Conservation (phyloP, 2,888 invertebrate genomes). For the Syrista parreyssii region DNA sequence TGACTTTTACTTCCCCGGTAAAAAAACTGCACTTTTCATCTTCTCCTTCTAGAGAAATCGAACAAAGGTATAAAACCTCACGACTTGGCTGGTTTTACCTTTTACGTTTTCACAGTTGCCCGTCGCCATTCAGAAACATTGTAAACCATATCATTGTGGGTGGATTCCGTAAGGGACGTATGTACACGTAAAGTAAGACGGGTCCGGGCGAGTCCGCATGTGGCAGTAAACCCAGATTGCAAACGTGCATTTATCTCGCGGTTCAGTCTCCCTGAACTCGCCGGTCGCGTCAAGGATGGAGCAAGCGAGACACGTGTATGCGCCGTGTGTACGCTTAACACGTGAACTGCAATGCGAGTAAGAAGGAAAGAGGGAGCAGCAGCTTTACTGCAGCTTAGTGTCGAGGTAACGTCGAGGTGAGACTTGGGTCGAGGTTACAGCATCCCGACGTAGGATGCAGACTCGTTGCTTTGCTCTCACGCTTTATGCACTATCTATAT, state of each 20-base stretch:
- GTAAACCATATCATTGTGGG: not conserved
- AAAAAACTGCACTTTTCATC: not conserved
- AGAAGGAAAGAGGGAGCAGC: not conserved
- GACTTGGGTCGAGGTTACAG: conserved; percentile 2
- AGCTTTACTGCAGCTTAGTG: not conserved
- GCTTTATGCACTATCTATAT: not conserved
- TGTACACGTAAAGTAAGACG: not conserved
- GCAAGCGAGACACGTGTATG: not conserved
- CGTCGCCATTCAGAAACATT: not conserved
- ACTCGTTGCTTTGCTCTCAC: not conserved
- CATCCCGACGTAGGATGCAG: not conserved
- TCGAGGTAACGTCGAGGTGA: not conserved
- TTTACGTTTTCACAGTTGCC: not conserved
- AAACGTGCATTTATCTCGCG: conserved; percentile 41
- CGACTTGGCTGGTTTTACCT: not conserved
- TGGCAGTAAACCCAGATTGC: conserved; percentile 56
- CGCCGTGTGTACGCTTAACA: not conserved
- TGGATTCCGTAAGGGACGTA: conserved; percentile 10
- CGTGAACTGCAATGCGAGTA: not conserved
- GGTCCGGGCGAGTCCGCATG: conserved; percentile 13
- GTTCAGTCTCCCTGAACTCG: not conserved
- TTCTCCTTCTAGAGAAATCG: not conserved
- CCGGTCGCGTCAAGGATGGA: conserved; percentile 6
- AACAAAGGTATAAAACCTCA: not conserved
- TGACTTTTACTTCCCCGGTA: not conserved